Evolutionary conservation across 2,797 vertebrate species (phyloP).

Genomic region (Rallus crepitans): DNA sequence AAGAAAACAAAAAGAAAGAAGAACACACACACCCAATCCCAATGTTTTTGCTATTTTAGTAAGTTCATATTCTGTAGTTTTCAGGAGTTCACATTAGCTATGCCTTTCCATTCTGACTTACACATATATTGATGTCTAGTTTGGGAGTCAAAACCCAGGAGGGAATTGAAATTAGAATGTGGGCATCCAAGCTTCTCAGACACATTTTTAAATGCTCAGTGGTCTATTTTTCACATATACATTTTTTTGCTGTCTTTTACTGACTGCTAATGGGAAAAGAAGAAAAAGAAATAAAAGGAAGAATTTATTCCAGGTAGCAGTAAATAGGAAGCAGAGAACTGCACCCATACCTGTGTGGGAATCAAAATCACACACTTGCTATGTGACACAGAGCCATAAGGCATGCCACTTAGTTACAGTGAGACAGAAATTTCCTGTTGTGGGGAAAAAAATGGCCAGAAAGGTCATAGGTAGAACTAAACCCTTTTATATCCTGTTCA

Average conservation of each 20-base stretch:
- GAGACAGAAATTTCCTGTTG: background rate
- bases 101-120: background rate
- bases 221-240: background rate
- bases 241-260: background rate
- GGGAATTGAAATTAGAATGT: background rate
- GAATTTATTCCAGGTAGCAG: background rate
- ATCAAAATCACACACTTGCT: background rate
- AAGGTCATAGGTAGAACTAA: background rate
- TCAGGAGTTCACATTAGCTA: background rate
- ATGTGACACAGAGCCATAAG: background rate
- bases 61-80: background rate
- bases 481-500: background rate
- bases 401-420: too few species aligned
- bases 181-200: background rate
- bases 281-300: background rate
- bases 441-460: background rate
- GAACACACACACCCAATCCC: too few species aligned
- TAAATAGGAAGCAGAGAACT: background rate
- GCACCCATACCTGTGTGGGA: background rate
- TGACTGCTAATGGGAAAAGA: background rate
- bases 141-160: background rate
- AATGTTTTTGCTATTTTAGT: background rate
- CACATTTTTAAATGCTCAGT: background rate
- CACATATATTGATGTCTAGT: background rate
- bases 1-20: fast-evolving